These are phyloP conservation scores for Dermatemys mawii DNA, from an alignment of 2,113 vertebrate genomes.

Conservation along the genomic window DNA sequence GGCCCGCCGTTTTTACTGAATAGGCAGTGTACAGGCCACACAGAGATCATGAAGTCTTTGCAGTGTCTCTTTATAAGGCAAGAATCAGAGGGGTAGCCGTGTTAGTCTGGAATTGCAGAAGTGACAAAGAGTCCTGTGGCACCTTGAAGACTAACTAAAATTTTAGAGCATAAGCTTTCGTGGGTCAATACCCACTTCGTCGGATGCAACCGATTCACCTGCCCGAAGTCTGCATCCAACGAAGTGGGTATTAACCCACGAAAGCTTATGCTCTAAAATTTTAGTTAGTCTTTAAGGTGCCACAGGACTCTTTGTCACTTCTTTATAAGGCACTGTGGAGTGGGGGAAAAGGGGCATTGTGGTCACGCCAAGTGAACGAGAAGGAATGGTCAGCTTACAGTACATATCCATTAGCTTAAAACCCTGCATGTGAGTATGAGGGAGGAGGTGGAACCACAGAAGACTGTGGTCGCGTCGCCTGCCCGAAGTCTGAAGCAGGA, in stretches of 20 bases:
- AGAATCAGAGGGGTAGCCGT: too few relatives aligned
- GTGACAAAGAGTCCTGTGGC: too few relatives aligned
- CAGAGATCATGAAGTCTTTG: neutral
- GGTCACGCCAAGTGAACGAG: rapidly evolving
- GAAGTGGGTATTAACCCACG: too few relatives aligned
- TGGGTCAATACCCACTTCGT: too few relatives aligned
- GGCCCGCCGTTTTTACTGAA: neutral
- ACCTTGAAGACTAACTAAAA: too few relatives aligned
- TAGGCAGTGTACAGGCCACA: neutral
- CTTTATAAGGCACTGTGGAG: neutral
- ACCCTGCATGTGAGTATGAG: neutral
- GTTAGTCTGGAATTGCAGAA: too few relatives aligned
- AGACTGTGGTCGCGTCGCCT: neutral
- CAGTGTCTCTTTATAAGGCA: neutral
- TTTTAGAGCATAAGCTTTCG: too few relatives aligned
- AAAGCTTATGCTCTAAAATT: too few relatives aligned
- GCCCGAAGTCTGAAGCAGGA: neutral
- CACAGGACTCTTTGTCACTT: too few relatives aligned
- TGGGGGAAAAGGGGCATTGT: neutral
- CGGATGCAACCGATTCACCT: too few relatives aligned
- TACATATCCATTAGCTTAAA: neutral
- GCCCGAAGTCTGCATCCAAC: too few relatives aligned
- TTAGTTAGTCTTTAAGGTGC: too few relatives aligned
- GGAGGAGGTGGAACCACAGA: neutral
- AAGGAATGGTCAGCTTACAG: neutral